Evolutionary conservation across 1,140 invertebrate genomes (phyloP), one percentile per base, ranked within the genome.

Genomic region (Calliphora vicina): DNA sequence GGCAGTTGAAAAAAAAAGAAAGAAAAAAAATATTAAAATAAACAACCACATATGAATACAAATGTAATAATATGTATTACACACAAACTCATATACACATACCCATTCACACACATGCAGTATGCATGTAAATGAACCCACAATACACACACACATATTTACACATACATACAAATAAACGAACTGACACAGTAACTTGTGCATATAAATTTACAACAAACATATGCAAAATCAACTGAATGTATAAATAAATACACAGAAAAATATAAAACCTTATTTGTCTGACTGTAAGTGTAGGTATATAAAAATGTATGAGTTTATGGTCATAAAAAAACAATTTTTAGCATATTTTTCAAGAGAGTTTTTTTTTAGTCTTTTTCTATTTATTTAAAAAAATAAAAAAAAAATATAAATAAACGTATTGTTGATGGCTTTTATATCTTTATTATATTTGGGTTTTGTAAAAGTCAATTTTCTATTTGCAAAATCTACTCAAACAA

Each of bases 391-490:
- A 35, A 35, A 35, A 35, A 35, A 35, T 4, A 35, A 8, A n/a
- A n/a, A n/a, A n/a, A n/a, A n/a, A n/a, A n/a, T n/a, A n/a, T n/a
- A n/a, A 2, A 73, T 26, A 73, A 73, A 73, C 17, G 73, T 76
- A 42, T 76, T 42, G 27, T 76, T 35, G 73, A 35, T 35, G 27
- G 25, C n/a, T 35, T 76, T 35, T 50, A 74, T 67, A 74, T 74
- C 72, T 76, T 76, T 57, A 82, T 27, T 50, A 82, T 35, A 29
- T 83, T 71, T 25, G 50, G 9, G 23, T 27, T 67, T 71, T 42
- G 23, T 29, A 35, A 26, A 57, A 83, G 50, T 83, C 23, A 71
- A 78, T 78, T 76, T 83, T 83, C 82, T 83, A 83, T 78, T 78
- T 57, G 25, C 45, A 76, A 61, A 80, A 76, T 42, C 15, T 15